A percentile compares a stretch with the other conserved stretches of the same genome.
Evolutionary conservation across 1,140 invertebrate species (phyloP).

Genomic region (Helicoverpa zea): DNA sequence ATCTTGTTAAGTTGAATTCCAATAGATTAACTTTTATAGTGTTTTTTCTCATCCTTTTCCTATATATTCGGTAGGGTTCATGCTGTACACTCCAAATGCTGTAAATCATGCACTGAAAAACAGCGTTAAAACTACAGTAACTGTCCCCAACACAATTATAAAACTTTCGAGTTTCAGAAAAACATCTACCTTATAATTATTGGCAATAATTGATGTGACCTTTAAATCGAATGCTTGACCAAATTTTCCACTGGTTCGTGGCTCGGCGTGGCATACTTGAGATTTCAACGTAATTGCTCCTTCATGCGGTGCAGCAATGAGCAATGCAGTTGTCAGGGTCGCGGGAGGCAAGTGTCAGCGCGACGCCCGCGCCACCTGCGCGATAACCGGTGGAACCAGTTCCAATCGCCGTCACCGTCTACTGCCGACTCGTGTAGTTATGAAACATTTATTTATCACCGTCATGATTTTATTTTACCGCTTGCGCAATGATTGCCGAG

Average conservation of each 20-base stretch:
- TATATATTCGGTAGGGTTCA: no score
- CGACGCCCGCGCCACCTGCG: conserved; percentile 60
- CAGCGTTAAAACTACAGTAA: not conserved
- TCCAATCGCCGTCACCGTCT: conserved; percentile 56
- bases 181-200: conserved; percentile 20
- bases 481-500: conserved; percentile 71
- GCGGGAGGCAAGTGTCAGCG: conserved; percentile 58
- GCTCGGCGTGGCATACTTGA: conserved; percentile 40
- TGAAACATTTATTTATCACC: conserved; percentile 74
- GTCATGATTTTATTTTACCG: conserved; percentile 72
- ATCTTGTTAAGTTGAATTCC: not conserved
- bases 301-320: conserved; percentile 49
- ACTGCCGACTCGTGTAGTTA: conserved; percentile 65
- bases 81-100: no score
- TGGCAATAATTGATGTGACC: conserved; percentile 44
- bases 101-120: not conserved
- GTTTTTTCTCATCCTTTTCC: not conserved
- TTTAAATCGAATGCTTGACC: conserved; percentile 44
- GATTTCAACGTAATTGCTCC: conserved; percentile 47
- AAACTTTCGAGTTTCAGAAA: conserved; percentile 16
- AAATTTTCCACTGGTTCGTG: conserved; percentile 45
- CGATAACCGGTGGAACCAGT: conserved; percentile 69
- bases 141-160: conserved; percentile 3
- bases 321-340: conserved; percentile 59
- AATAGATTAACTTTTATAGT: not conserved